These are phyloP conservation scores for Eupelmus urozonus DNA, from an alignment of 2,888 invertebrate genomes.

Conservation along the genomic window DNA sequence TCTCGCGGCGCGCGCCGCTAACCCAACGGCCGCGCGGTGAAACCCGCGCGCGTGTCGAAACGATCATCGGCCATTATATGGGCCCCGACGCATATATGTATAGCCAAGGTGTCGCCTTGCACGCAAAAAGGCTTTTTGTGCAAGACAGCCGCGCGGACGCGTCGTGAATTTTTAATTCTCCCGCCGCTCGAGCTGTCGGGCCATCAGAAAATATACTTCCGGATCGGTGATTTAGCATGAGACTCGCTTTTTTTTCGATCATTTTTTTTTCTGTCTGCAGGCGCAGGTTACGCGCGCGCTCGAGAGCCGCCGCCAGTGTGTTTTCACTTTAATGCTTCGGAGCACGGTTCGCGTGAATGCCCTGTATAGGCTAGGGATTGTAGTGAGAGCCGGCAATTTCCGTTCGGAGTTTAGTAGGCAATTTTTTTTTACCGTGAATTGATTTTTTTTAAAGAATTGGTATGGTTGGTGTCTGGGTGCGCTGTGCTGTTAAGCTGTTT, in stretches of 20 bases:
- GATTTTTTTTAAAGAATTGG: conserved; percentile 4
- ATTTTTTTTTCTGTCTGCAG: background rate
- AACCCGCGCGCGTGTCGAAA: conserved; percentile 47
- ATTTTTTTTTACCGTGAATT: conserved; percentile 9
- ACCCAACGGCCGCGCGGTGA: too few relatives aligned
- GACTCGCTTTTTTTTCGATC: conserved; percentile 5
- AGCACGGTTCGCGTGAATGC: background rate
- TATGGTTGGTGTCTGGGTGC: background rate
- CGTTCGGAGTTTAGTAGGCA: background rate
- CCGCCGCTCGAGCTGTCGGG: too few relatives aligned
- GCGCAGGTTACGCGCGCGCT: conserved; percentile 12
- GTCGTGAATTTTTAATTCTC: conserved; percentile 42
- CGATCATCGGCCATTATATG: conserved; percentile 42
- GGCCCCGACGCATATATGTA: conserved; percentile 9
- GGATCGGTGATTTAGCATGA: conserved; percentile 42
- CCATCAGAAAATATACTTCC: conserved; percentile 40
- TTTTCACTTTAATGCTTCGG: conserved; percentile 46
- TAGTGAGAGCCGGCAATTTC: conserved; percentile 7
- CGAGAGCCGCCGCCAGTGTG: background rate
- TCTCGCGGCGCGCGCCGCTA: too few relatives aligned
- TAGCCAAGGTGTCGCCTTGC: background rate
- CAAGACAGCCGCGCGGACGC: conserved; percentile 24
- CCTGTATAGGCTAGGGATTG: background rate
- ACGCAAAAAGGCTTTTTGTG: conserved; percentile 41
- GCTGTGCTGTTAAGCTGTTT: background rate